Percentiles rank a stretch among this genome's conserved stretches.
Conservation (phyloP, 2,797 vertebrate species). For the Rhinatrema bivittatum region DNA sequence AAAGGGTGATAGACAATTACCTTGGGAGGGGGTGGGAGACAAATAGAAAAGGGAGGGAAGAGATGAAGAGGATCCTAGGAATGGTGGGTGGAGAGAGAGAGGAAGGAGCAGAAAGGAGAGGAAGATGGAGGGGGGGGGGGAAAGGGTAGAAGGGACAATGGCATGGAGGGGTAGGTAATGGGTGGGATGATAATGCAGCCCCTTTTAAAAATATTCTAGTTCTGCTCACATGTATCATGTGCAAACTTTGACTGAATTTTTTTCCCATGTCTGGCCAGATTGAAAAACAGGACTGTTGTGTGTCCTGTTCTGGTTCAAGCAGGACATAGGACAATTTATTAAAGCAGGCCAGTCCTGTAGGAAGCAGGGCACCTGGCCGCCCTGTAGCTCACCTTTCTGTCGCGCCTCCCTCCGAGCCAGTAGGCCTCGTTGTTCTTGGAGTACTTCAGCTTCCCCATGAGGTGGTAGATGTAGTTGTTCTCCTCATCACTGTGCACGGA, state of each 20-base stretch:
- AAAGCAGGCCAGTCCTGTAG: too few relatives aligned
- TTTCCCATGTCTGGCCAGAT: too few relatives aligned
- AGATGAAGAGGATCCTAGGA: too few relatives aligned
- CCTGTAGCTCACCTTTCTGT: not conserved
- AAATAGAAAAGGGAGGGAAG: not conserved
- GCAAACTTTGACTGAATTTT: too few relatives aligned
- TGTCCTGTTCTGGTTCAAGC: too few relatives aligned
- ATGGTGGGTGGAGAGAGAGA: too few relatives aligned
- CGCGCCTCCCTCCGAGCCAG: conserved; percentile 1
- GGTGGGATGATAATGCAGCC: too few relatives aligned
- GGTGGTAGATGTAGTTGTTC: not conserved
- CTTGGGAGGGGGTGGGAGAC: not conserved
- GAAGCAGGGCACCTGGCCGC: not conserved
- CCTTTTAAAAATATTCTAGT: too few relatives aligned
- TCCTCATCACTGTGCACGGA: not conserved
- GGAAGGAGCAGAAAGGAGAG: not conserved
- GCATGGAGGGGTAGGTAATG: rapidly evolving
- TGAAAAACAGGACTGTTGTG: too few relatives aligned
- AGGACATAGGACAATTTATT: too few relatives aligned
- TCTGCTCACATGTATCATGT: too few relatives aligned
- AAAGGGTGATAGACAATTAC: too few relatives aligned
- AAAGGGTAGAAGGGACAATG: not conserved
- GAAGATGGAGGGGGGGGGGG: not conserved
- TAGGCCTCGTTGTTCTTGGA: not conserved
- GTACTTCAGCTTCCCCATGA: not conserved